These are phyloP conservation scores for Pseudorhiza aurosa DNA, from an alignment of 30 jellyfish, hydroid and myxozoan species.

Conservation along the genomic window DNA sequence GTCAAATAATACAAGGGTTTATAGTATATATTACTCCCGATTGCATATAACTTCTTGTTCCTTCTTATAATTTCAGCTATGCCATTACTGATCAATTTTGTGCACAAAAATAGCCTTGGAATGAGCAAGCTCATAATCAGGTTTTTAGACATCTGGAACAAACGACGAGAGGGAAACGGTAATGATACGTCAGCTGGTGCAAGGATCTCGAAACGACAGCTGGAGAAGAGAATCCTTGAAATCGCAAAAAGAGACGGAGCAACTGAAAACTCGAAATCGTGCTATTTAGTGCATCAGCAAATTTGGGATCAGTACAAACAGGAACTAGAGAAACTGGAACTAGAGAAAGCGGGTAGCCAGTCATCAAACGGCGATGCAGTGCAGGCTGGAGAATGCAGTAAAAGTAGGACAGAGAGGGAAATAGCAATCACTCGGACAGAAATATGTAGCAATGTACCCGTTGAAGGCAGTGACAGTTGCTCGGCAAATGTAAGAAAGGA, in stretches of 20 bases:
- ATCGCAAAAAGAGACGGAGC: slow-evolving; percentile 64
- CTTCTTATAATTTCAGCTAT: slow-evolving; percentile 89
- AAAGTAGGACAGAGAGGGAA: too few relatives aligned
- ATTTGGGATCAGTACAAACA: slow-evolving; percentile 42
- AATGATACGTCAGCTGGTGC: slow-evolving; percentile 20
- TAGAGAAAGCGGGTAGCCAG: too few relatives aligned
- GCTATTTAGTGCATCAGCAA: slow-evolving; percentile 68
- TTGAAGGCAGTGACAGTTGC: not conserved
- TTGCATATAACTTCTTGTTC: too few relatives aligned
- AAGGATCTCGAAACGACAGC: slow-evolving; percentile 79
- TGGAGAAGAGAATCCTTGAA: slow-evolving; percentile 62
- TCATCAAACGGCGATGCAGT: too few relatives aligned
- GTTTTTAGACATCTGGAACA: slow-evolving; percentile 69
- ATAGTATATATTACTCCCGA: too few relatives aligned
- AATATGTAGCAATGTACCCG: too few relatives aligned
- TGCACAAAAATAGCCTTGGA: slow-evolving; percentile 78
- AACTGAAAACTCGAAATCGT: slow-evolving; percentile 31
- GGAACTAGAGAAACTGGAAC: slow-evolving; percentile 8
- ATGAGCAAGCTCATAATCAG: slow-evolving; percentile 51
- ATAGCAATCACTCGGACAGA: too few relatives aligned
- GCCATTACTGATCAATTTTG: slow-evolving; percentile 65
- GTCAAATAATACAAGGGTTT: too few relatives aligned
- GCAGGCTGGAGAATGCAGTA: too few relatives aligned
- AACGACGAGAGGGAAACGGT: slow-evolving; percentile 7
- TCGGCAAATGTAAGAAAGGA: not conserved